These are phyloP conservation scores for Catagonus wagneri DNA, from an alignment of 2,113 vertebrate species.

Conservation along the genomic window DNA sequence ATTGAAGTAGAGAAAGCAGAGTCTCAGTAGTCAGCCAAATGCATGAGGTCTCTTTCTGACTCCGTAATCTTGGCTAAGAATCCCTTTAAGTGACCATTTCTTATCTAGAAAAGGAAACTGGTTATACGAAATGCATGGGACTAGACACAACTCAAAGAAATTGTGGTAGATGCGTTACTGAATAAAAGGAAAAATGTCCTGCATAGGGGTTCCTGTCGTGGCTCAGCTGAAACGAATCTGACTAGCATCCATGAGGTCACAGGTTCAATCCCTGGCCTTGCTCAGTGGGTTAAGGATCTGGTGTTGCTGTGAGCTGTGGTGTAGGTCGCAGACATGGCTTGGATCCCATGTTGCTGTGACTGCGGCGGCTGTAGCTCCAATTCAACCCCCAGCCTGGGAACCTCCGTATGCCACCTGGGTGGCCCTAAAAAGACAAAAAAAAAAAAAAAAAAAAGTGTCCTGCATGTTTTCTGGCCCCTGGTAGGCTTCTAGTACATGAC, in stretches of 20 bases:
- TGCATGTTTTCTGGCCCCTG: background rate
- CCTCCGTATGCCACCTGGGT: too few relatives aligned
- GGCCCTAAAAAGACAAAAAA: too few relatives aligned
- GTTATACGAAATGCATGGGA: background rate
- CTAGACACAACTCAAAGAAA: background rate
- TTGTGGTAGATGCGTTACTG: background rate
- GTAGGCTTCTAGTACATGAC: background rate
- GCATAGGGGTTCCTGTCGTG: background rate
- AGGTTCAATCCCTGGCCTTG: too few relatives aligned
- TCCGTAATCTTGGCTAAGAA: background rate
- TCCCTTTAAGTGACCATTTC: background rate
- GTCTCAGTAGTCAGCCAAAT: background rate
- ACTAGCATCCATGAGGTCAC: too few relatives aligned
- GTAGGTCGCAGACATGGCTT: too few relatives aligned
- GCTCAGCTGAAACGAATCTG: too few relatives aligned
- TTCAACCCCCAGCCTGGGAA: too few relatives aligned
- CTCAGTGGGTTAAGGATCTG: too few relatives aligned
- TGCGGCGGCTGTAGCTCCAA: too few relatives aligned
- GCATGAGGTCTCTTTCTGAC: slow-evolving; percentile 7
- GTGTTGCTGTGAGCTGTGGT: too few relatives aligned
- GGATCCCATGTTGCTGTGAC: too few relatives aligned
- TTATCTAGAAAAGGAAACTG: background rate
- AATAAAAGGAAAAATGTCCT: background rate
- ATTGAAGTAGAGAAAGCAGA: background rate
- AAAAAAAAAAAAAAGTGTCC: background rate